Conservation (phyloP, 2,797 vertebrate genomes). For the Phrynocephalus guinanensis region DNA sequence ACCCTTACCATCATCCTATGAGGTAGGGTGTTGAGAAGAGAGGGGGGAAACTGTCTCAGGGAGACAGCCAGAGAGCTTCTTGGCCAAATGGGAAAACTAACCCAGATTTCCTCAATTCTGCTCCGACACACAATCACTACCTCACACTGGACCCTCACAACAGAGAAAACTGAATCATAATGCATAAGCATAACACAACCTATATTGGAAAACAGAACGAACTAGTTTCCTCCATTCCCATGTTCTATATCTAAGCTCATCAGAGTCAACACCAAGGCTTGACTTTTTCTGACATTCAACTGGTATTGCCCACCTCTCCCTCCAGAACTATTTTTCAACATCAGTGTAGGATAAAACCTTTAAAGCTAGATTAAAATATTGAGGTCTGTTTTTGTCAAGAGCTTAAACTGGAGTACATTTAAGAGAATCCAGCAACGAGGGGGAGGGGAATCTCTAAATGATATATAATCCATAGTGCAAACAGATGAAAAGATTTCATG, state of each 20-base stretch:
- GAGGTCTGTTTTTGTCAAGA: neutral
- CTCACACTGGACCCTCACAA: neutral
- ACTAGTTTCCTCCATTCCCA: neutral
- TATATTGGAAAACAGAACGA: too few species aligned
- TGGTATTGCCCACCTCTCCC: neutral
- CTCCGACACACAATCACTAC: neutral
- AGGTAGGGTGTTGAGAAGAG: neutral
- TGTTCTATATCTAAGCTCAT: neutral
- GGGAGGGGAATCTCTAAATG: neutral
- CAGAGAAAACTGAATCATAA: neutral
- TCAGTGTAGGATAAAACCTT: conserved; percentile 10
- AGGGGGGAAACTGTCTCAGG: neutral
- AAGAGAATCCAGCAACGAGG: neutral
- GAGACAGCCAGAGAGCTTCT: neutral
- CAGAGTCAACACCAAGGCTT: too few species aligned
- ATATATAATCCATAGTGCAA: conserved; percentile 24
- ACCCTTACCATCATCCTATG: too few species aligned
- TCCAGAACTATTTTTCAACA: neutral
- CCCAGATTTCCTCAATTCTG: neutral
- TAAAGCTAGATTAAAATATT: conserved; percentile 34
- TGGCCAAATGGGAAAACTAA: neutral
- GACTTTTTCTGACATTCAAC: neutral
- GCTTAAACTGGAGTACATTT: conserved; percentile 7
- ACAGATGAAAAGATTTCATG: neutral
- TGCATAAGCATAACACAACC: too few species aligned